Conservation (phyloP, 37 sponge, comb jelly and placozoan genomes). For the Aplysina aerophoba region DNA sequence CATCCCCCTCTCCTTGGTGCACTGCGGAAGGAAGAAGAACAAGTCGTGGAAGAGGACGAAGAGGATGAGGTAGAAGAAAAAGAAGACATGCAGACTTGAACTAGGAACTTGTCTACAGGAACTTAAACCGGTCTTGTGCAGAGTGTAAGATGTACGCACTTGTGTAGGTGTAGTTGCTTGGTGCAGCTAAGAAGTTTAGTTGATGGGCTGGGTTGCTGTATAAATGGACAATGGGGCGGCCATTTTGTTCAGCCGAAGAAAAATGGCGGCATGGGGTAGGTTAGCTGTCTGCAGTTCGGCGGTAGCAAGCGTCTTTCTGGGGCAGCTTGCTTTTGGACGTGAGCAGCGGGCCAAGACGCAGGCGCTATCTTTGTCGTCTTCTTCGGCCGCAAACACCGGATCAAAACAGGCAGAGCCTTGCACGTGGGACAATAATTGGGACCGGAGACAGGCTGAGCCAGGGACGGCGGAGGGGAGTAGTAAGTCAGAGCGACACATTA, state of each 20-base stretch:
- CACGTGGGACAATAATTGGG: slow-evolving; percentile 89
- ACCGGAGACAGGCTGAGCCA: slow-evolving; percentile 40
- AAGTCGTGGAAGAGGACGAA: slow-evolving; percentile 26
- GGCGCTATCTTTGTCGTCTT: too few species aligned
- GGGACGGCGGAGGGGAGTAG: slow-evolving; percentile 6
- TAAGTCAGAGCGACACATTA: slow-evolving; percentile 66
- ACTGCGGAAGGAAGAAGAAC: slow-evolving; percentile 5
- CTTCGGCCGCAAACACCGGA: too few species aligned
- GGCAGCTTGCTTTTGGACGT: too few species aligned
- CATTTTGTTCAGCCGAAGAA: too few species aligned
- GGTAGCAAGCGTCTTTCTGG: too few species aligned
- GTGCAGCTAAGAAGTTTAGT: not conserved
- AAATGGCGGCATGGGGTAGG: too few species aligned
- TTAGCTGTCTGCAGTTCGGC: too few species aligned
- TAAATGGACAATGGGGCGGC: too few species aligned
- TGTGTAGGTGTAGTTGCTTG: not conserved
- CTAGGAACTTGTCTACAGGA: not conserved
- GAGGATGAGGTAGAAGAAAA: not conserved
- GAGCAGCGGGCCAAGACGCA: too few species aligned
- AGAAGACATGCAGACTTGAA: slow-evolving; percentile 1
- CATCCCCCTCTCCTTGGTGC: not conserved
- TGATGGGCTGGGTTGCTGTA: not conserved
- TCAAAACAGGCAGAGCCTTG: not conserved
- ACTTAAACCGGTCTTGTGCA: not conserved
- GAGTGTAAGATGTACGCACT: not conserved